Evolutionary conservation across 2,113 vertebrate genomes (phyloP).

Genomic region (Riparia riparia): DNA sequence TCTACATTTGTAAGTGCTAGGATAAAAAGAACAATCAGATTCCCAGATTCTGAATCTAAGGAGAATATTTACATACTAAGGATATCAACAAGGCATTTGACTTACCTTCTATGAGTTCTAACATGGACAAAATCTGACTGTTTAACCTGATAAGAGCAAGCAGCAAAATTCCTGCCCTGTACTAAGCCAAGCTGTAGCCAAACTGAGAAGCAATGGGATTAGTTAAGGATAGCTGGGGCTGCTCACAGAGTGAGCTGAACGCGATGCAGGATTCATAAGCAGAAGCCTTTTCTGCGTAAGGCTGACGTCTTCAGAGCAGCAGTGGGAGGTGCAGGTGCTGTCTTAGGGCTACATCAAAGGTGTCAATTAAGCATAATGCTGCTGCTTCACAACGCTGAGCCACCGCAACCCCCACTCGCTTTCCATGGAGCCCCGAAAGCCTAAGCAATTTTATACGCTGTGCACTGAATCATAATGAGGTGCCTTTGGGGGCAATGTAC

Average conservation of each 20-base stretch:
- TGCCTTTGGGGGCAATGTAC: constrained; percentile 75
- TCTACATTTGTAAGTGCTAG: neutral
- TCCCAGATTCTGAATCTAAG: neutral
- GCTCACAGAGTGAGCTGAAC: constrained; percentile 75
- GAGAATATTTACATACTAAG: constrained; percentile 6
- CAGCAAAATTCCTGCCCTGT: constrained; percentile 62
- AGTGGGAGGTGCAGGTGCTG: constrained; percentile 84
- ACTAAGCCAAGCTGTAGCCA: constrained; percentile 63
- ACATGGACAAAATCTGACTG: constrained; percentile 78
- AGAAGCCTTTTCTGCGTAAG: constrained; percentile 82
- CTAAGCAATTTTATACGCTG: constrained; percentile 59
- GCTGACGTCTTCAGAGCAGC: constrained; percentile 83
- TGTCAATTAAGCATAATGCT: constrained; percentile 80
- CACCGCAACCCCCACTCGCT: constrained; percentile 63
- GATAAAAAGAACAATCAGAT: neutral
- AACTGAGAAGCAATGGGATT: constrained; percentile 68
- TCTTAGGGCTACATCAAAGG: constrained; percentile 85
- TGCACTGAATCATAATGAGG: constrained; percentile 79
- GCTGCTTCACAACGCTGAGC: constrained; percentile 68
- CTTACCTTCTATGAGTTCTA: constrained; percentile 88
- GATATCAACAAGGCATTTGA: constrained; percentile 55
- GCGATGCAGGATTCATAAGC: constrained; percentile 81
- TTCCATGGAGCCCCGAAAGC: constrained; percentile 74
- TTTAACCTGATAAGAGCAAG: constrained; percentile 60
- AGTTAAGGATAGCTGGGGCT: constrained; percentile 74